A percentile compares a stretch with the other conserved stretches of the same genome.
These are phyloP conservation scores for Latheticus oryzae DNA, from an alignment of 2,888 invertebrate species.

Conservation along the genomic window DNA sequence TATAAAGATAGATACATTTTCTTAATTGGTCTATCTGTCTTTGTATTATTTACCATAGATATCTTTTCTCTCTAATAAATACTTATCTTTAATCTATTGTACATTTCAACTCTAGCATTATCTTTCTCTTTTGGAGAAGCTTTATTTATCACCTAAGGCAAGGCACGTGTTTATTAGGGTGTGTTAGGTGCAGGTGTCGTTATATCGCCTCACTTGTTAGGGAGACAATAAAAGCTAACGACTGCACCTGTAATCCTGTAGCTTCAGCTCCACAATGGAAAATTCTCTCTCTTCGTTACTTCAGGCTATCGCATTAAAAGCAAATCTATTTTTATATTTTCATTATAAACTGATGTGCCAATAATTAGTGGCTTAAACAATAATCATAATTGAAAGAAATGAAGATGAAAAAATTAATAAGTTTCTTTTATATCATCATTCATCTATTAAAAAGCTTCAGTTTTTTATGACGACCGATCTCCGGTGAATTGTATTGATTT, in stretches of 20 bases:
- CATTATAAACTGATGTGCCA: conserved; percentile 17
- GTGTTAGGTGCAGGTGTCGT: conserved; percentile 31
- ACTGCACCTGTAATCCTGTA: conserved; percentile 24
- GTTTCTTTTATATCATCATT: conserved; percentile 1
- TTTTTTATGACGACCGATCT: conserved; percentile 13
- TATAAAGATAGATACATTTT: too few relatives aligned
- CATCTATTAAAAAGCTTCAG: conserved; percentile 1
- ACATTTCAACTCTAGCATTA: conserved; percentile 3
- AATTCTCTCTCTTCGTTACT: conserved; percentile 5
- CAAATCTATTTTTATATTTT: conserved; percentile 15
- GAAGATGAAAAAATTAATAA: conserved; percentile 14
- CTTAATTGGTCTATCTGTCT: too few relatives aligned
- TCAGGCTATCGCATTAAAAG: conserved; percentile 2
- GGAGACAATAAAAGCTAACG: conserved; percentile 33
- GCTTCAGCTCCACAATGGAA: conserved; percentile 5
- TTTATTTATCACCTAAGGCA: conserved; percentile 5
- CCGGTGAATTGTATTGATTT: conserved; percentile 10
- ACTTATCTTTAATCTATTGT: neutral
- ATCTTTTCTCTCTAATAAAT: too few relatives aligned
- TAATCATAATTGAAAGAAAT: too few relatives aligned
- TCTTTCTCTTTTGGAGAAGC: neutral
- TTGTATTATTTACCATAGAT: too few relatives aligned
- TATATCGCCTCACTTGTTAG: conserved; percentile 31
- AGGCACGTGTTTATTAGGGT: conserved; percentile 16
- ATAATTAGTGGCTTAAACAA: too few relatives aligned